Conservation (phyloP, 2,113 vertebrate species). For the Bettongia penicillata region DNA sequence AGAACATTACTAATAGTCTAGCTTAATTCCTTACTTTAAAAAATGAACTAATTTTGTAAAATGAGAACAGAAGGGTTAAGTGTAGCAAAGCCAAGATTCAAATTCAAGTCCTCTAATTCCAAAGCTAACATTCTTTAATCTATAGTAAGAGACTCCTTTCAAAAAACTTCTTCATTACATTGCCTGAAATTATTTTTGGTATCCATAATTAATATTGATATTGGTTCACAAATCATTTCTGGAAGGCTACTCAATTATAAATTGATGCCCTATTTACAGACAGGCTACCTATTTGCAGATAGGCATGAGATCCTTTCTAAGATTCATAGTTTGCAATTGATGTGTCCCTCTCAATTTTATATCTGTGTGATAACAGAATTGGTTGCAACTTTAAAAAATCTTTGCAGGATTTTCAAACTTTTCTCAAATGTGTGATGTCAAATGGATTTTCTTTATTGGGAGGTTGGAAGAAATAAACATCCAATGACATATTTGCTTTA, state of each 20-base stretch:
- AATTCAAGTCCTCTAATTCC: background rate
- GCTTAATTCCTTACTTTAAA: constrained; percentile 8
- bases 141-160: background rate
- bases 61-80: background rate
- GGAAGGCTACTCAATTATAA: background rate
- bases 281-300: background rate
- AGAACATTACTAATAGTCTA: background rate
- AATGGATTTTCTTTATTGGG: background rate
- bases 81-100: background rate
- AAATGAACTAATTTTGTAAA: background rate
- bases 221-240: background rate
- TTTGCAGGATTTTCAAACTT: background rate
- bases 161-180: background rate
- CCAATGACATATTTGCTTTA: background rate
- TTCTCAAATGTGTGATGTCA: background rate
- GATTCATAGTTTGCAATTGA: background rate
- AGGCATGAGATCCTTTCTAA: background rate
- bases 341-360: background rate
- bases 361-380: background rate
- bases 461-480: background rate
- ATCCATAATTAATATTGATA: background rate
- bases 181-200: background rate
- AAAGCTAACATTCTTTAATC: background rate
- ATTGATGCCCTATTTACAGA: background rate
- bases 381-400: background rate